Evolutionary conservation across 2,888 invertebrate species (phyloP).

Genomic region (Drosophila glabriapex): DNA sequence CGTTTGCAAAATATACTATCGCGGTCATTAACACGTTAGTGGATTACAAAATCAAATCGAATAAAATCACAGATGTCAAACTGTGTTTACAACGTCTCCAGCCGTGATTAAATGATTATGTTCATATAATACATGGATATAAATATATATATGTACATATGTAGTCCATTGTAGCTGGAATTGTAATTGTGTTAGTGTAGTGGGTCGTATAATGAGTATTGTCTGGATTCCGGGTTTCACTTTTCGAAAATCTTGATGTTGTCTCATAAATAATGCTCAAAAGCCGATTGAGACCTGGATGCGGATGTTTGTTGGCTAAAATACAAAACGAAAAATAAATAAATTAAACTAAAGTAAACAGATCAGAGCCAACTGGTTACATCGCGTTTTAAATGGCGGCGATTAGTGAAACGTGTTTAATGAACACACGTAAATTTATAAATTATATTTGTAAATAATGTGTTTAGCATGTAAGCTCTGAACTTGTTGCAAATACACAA

Average conservation of each 20-base stretch:
- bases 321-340: not conserved
- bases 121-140: not conserved
- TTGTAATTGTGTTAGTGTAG: slow-evolving; percentile 16
- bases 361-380: slow-evolving; percentile 39
- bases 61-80: not conserved
- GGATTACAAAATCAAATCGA: not conserved
- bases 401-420: slow-evolving; percentile 52
- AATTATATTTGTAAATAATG: not conserved
- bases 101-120: slow-evolving; percentile 30
- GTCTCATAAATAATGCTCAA: slow-evolving; percentile 31
- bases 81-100: not conserved
- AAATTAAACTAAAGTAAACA: slow-evolving; percentile 21
- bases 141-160: not conserved
- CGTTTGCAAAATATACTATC: not conserved
- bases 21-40: not conserved
- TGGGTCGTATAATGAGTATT: slow-evolving; percentile 36
- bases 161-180: not conserved
- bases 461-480: not conserved
- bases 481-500: not conserved
- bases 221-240: slow-evolving; percentile 52
- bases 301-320: slow-evolving; percentile 29
- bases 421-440: not conserved
- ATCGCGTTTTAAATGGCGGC: slow-evolving; percentile 41
- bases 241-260: slow-evolving; percentile 22
- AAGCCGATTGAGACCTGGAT: slow-evolving; percentile 20